Percentiles rank a stretch among this genome's conserved stretches.
phyloP scores from a whole-genome alignment of 2,888 invertebrate genomes.

The Coelopa pilipes region DNA sequence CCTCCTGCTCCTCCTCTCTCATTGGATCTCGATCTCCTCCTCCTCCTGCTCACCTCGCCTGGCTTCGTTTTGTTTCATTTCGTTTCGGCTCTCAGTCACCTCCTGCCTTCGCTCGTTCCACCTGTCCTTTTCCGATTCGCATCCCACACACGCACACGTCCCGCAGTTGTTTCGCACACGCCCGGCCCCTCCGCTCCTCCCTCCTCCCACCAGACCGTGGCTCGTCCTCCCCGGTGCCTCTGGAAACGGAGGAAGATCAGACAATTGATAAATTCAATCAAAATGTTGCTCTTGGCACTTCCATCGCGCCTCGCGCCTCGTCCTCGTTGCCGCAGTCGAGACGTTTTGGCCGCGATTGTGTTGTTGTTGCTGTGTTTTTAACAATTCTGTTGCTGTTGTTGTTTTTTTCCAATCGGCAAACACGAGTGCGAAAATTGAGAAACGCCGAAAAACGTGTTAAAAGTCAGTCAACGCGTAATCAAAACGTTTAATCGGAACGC shows the following conservation, averaged over 20 bases:
- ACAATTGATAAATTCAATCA: slow-evolving; percentile 29
- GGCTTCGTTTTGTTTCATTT: too few species aligned
- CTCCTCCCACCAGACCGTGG: not conserved
- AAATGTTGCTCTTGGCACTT: slow-evolving; percentile 18
- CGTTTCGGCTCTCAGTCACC: not conserved
- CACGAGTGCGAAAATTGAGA: not conserved
- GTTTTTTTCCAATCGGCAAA: too few species aligned
- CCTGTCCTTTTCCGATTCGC: not conserved
- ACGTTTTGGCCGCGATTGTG: too few species aligned
- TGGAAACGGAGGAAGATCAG: not conserved
- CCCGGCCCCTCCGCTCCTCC: not conserved
- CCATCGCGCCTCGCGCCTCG: too few species aligned
- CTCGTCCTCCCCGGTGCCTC: not conserved
- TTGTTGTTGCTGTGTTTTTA: too few species aligned
- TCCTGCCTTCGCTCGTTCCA: not conserved
- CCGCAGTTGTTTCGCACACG: too few species aligned
- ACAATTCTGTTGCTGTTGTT: too few species aligned
- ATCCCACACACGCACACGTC: not conserved
- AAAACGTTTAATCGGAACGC: slow-evolving; percentile 25
- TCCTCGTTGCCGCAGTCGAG: too few species aligned
- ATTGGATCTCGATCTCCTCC: too few species aligned
- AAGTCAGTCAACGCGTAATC: slow-evolving; percentile 35
- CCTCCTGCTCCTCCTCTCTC: too few species aligned
- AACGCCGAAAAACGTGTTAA: slow-evolving; percentile 28
- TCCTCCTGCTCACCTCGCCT: too few species aligned